These are phyloP conservation scores for Tachina fera DNA, from an alignment of 2,888 invertebrate genomes.

Conservation along the genomic window DNA sequence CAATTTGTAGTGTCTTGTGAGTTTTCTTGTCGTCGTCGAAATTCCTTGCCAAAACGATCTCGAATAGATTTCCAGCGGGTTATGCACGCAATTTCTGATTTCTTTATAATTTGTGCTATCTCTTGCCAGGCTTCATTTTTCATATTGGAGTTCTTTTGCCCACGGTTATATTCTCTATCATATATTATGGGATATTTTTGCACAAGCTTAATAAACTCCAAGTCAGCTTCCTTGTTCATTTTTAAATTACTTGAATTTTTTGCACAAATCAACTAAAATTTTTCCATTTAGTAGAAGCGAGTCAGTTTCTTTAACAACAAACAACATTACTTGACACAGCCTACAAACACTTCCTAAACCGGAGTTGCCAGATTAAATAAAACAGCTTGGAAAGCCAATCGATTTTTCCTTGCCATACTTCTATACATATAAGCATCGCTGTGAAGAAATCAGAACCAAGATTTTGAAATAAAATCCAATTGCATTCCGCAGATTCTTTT, in stretches of 20 bases:
- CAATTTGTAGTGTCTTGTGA: constrained; percentile 77
- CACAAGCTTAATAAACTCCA: constrained; percentile 76
- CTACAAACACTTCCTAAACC: constrained; percentile 19
- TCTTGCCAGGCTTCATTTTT: constrained; percentile 79
- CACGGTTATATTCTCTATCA: constrained; percentile 77
- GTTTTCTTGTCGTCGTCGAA: constrained; percentile 77
- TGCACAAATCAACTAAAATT: constrained; percentile 29
- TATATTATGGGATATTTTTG: constrained; percentile 78
- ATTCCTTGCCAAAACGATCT: constrained; percentile 79
- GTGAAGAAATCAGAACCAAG: no score
- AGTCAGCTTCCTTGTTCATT: constrained; percentile 72
- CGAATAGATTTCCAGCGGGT: constrained; percentile 80
- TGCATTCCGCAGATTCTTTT: no score
- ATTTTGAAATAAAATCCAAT: no score
- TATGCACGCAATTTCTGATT: constrained; percentile 79
- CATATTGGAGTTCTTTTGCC: constrained; percentile 74
- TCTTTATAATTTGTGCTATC: constrained; percentile 75
- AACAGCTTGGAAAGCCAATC: not conserved
- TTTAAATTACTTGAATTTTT: constrained; percentile 38
- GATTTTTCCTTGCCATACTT: not conserved
- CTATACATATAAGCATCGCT: not conserved
- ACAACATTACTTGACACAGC: constrained; percentile 17
- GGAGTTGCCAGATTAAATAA: not conserved
- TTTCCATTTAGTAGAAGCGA: constrained; percentile 27
- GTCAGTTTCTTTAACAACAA: constrained; percentile 48